Base-by-base conservation (phyloP, 2,888 invertebrate species). In the Melanophora roralis region DNA sequence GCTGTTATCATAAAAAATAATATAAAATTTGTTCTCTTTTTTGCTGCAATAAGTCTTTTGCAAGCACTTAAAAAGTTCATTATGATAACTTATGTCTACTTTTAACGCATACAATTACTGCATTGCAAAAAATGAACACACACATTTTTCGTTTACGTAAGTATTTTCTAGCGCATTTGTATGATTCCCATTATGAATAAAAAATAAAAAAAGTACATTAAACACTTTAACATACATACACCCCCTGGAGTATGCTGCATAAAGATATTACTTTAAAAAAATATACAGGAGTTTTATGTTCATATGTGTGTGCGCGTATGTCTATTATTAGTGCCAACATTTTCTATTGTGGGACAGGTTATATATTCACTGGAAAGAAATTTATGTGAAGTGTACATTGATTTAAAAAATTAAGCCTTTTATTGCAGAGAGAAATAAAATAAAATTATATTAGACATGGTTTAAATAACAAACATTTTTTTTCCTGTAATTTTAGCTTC, bases 21-120 rank as follows among this genome's bases (percentile, higher is more conserved):
- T 40, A 59, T 6, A 55, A 43, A 75, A 65, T n/a, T n/a, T n/a
- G n/a, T n/a, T n/a, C n/a, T n/a, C 27, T 74, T 75, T 69, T 74
- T 19, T 47, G 34, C 68, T 47, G 51, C 38, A 76, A 76, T 80
- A 80, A 73, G 68, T 72, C 55, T 80, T 80, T 76, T 64, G 80
- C 72, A 72, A 80, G 76, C 68, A 80, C 76, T 80, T 80, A 73
- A 69, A 76, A 80, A 76, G 72, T 69, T 76, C 72, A 80, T 80
- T 80, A 73, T 76, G 72, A 80, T 72, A 80, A 75, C 71, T 80
- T 75, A 67, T 75, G 75, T 64, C 79, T 76, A 76, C 76, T 76
- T 76, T 80, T 69, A 80, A 68, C 68, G 68, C 76, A 80, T 76
- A 76, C 68, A 76, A 76, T 76, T 73, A 73, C 72, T 68, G 62